Conservation (phyloP, 2,113 vertebrate genomes). For the Gadus macrocephalus region DNA sequence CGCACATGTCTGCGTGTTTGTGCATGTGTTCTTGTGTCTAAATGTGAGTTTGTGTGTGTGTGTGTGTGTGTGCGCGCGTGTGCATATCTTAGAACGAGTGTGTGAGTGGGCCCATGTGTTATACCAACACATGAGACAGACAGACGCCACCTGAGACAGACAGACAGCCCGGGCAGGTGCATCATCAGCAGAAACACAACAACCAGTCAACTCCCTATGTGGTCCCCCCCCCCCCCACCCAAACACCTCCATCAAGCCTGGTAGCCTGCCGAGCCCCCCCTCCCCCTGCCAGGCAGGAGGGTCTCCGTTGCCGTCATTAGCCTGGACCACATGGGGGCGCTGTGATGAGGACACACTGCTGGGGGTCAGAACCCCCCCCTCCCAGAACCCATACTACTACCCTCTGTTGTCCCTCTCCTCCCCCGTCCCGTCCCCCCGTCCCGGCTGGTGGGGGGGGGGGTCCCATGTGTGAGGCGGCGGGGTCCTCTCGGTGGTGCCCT, state of each 20-base stretch:
- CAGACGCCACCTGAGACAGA: constrained; percentile 43
- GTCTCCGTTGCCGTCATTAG: constrained; percentile 63
- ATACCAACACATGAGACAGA: background rate
- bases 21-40: too few species aligned
- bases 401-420: constrained; percentile 26
- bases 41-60: too few species aligned
- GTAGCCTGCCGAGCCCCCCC: too few species aligned
- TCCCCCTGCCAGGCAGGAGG: constrained; percentile 20
- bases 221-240: too few species aligned
- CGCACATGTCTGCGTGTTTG: too few species aligned
- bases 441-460: constrained; percentile 28
- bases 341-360: too few species aligned
- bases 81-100: too few species aligned
- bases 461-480: constrained; percentile 48
- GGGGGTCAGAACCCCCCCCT: too few species aligned
- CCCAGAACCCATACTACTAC: constrained; percentile 42
- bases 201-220: constrained; percentile 18
- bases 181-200: background rate
- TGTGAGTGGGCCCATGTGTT: too few species aligned
- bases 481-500: constrained; percentile 44
- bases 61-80: too few species aligned
- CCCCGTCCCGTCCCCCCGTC: constrained; percentile 1
- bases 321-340: background rate
- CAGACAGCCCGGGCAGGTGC: constrained; percentile 22
- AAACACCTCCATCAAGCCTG: too few species aligned